A percentile compares a stretch with the other conserved stretches of the same genome.
These are phyloP conservation scores for Drosophila infuscata DNA, from an alignment of 2,888 invertebrate species.

Conservation along the genomic window DNA sequence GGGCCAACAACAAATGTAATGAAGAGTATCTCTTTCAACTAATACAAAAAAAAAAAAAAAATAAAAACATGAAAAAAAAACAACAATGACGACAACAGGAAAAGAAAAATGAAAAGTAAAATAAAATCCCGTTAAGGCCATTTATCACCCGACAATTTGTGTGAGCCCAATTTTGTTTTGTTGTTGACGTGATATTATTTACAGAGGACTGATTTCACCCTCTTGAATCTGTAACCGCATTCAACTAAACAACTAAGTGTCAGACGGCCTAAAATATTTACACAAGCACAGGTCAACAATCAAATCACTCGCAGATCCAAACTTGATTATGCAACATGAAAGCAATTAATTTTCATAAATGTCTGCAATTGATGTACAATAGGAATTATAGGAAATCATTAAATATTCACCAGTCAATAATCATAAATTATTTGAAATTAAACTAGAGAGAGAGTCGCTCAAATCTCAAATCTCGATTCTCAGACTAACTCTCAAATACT, in stretches of 20 bases:
- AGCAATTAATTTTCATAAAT: constrained; percentile 27
- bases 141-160: constrained; percentile 83
- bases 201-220: constrained; percentile 79
- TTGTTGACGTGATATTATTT: constrained; percentile 75
- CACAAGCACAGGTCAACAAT: constrained; percentile 29
- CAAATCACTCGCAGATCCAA: constrained; percentile 32
- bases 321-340: constrained; percentile 23
- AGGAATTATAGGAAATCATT: constrained; percentile 1
- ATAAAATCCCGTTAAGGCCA: constrained; percentile 85
- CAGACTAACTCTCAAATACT: not conserved
- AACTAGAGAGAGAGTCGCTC: not conserved
- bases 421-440: not conserved
- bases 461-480: not conserved
- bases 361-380: constrained; percentile 19
- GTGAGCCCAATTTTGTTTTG: constrained; percentile 55
- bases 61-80: constrained; percentile 36
- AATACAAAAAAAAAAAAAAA: constrained; percentile 37
- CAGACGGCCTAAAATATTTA: constrained; percentile 37
- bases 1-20: constrained; percentile 52
- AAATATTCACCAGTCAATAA: not conserved
- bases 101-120: constrained; percentile 68
- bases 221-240: constrained; percentile 61
- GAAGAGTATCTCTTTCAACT: constrained; percentile 53
- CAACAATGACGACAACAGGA: constrained; percentile 27
- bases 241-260: constrained; percentile 44